Base-by-base conservation (phyloP, 2,797 vertebrate genomes). In the Siniperca obscura region DNA sequence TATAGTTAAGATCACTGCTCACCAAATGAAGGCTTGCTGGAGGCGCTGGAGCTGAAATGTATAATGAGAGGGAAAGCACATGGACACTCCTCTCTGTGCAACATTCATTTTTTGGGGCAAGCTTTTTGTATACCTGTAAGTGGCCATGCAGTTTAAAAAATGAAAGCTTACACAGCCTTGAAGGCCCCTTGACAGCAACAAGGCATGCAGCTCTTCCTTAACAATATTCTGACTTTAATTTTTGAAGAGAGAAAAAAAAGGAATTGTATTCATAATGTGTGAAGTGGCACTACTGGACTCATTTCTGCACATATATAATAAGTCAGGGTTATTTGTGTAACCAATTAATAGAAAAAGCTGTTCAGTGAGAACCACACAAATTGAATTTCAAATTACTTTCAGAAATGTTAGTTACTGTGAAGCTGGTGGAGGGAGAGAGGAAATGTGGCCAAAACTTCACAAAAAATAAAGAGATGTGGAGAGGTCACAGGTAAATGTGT, bases 1-100 rank as follows among this genome's bases (percentile, higher is more conserved):
- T 66, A 59, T 42, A 77, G 64, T 80, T 71, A 68, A 69, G 25
- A 69, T 69, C 66, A 44, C 19, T 27, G 42, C 61, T 67, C 53
- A 36, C 36, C 36, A 66, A 59, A 44, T 46, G 30, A 36, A 81
- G 40, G 27, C 59, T 62, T 42, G 60, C 56, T 72, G 34, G 34
- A 76, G 60, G 21, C 67, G 66, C 27, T 62, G 36, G 14, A 69
- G 73, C 64, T 74, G 59, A 76, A 53, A 78, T 53, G 61, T 66
- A n/a, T 21, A 65, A 81, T 74, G 40, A 80, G 14, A 67, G 8
- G 34, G 19, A 68, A 74, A 40, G 44, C 36, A 71, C 59, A 25
- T 0, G 1, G 36, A 72, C 12, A 7, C 11, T 42, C 36, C 3
- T 66, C 30, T 80, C 27, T 27, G 36, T 17, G 44, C 19, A 60